phyloP scores from a whole-genome alignment of 2,797 vertebrate species.

The Kryptopterus vitreolus region DNA sequence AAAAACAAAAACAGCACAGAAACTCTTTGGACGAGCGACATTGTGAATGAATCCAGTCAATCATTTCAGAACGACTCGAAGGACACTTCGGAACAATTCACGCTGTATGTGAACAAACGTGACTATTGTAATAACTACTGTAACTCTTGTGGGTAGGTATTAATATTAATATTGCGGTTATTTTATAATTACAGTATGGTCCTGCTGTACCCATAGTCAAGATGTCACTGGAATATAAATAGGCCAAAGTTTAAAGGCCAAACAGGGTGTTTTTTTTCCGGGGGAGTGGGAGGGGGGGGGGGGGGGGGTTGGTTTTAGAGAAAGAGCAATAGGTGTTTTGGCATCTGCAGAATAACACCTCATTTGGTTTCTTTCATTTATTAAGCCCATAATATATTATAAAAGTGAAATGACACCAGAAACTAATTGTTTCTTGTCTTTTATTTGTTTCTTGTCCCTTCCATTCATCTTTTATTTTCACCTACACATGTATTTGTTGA shows the following conservation, averaged over 20 bases:
- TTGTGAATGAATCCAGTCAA: slow-evolving; percentile 65
- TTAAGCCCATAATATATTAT: slow-evolving; percentile 49
- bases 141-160: slow-evolving; percentile 71
- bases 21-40: slow-evolving; percentile 34
- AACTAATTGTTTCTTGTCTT: slow-evolving; percentile 30
- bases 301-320: background rate
- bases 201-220: slow-evolving; percentile 62
- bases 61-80: slow-evolving; percentile 65
- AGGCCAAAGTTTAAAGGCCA: slow-evolving; percentile 4
- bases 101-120: slow-evolving; percentile 65
- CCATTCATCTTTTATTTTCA: background rate
- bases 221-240: slow-evolving; percentile 37
- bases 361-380: slow-evolving; percentile 44
- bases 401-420: slow-evolving; percentile 43
- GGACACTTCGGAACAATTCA: slow-evolving; percentile 63
- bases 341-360: slow-evolving; percentile 48
- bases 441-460: slow-evolving; percentile 19
- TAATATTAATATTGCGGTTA: slow-evolving; percentile 66
- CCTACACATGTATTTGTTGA: no score
- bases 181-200: slow-evolving; percentile 72
- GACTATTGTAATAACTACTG: slow-evolving; percentile 65
- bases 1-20: slow-evolving; percentile 44
- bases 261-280: no score
- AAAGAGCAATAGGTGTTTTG: slow-evolving; percentile 36
- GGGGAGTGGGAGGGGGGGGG: background rate